Base-by-base conservation (phyloP, 2,888 invertebrate genomes). In the Eupeodes latifasciatus region DNA sequence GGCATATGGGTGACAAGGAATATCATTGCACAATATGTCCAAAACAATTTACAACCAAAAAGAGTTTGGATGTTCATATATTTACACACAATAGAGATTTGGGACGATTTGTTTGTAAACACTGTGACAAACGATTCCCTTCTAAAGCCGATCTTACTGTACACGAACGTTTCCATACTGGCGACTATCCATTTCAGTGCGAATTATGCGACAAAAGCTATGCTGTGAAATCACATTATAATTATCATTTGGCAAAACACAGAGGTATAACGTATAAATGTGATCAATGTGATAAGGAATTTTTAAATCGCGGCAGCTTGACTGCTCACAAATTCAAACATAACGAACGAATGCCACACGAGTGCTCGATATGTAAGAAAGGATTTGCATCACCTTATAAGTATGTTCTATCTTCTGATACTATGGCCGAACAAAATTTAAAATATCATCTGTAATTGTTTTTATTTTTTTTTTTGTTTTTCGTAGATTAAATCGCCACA, bases 111-210 rank as follows among this genome's bases (percentile, higher is more conserved):
- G 14, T 78, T 40, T 89, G 89, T 57, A 84, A 76, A 10, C 66
- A 81, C 34, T 89, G 89, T 12, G 44, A 11, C 9, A 89, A 89
- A 67, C 16, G 75, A 49, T 89, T 89, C 40, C 57, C 87, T n/a
- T 83, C 89, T 11, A 89, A 75, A 9, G 67, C 83, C n/a, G 89
- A 89, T 12, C 57, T 89, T 10, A 78, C 34, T n/a, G 89, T 89
- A 1, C 89, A 89, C 19, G 83, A 82, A 69, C 87, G 89, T n/a
- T 89, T 89, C 27, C 89, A 89, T n/a, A 89, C 89, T 4, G 89
- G 89, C 12, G 87, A 87, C 49, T 89, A 81, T 71, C 89, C 89
- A 2, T 89, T 71, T 44, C 74, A 89, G 49, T 89, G 89, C 5
- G 78, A 81, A 9, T 27, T 69, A 11, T 89, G 89, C 19, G 67